phyloP scores from a whole-genome alignment of 2,888 invertebrate species.

The Ormyrus pomaceus region DNA sequence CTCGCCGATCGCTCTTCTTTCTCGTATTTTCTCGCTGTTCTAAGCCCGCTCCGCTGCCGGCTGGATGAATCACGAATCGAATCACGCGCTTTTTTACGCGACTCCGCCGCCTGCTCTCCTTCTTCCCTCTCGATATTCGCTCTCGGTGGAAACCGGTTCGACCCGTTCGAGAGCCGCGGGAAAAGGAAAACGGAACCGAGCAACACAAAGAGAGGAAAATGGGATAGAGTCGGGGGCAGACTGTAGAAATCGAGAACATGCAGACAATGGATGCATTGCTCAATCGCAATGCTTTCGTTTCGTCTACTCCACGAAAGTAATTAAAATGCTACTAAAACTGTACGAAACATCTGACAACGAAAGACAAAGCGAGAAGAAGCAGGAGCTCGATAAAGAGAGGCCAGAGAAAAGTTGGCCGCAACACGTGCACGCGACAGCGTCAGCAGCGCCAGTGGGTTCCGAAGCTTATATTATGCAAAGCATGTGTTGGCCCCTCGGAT shows the following conservation, averaged over 20 bases:
- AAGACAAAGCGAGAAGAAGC: conserved; percentile 3
- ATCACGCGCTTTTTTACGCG: conserved; percentile 55
- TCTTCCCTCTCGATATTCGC: conserved; percentile 56
- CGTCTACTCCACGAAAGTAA: too few species aligned
- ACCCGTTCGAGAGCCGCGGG: conserved; percentile 63
- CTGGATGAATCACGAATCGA: conserved; percentile 41
- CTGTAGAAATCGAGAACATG: too few species aligned
- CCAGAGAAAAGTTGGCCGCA: conserved; percentile 53
- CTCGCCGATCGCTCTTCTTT: not conserved
- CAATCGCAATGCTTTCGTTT: not conserved
- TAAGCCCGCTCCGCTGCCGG: not conserved
- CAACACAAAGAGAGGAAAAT: not conserved
- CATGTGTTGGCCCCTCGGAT: conserved; percentile 71
- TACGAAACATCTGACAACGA: too few species aligned
- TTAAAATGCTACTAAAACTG: too few species aligned
- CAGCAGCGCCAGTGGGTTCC: conserved; percentile 60
- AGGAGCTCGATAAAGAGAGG: conserved; percentile 55
- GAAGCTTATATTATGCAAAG: conserved; percentile 74
- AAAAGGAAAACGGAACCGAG: conserved; percentile 7
- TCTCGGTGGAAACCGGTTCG: conserved; percentile 64
- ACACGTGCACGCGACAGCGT: conserved; percentile 56
- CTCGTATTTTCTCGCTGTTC: conserved; percentile 21
- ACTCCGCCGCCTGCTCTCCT: conserved; percentile 17
- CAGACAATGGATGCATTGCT: too few species aligned
- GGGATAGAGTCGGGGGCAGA: not conserved